phyloP scores from a whole-genome alignment of 2,113 vertebrate genomes.

The Boleophthalmus pectinirostris region DNA sequence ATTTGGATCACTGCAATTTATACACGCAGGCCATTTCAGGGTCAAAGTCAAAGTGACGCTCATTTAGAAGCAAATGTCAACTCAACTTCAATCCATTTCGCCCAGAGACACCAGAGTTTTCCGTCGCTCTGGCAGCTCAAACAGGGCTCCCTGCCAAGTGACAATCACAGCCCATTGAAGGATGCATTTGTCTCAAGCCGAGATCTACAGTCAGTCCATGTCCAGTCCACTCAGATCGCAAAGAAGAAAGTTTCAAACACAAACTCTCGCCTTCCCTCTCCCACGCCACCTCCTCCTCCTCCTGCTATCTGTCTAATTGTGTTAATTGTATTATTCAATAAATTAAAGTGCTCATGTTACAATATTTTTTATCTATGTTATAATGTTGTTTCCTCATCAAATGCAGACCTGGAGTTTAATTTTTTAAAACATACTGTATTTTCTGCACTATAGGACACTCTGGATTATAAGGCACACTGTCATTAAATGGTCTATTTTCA shows the following conservation, averaged over 20 bases:
- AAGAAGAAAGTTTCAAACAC: slow-evolving; percentile 55
- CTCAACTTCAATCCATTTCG: slow-evolving; percentile 3
- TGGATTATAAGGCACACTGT: no score
- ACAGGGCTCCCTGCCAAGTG: slow-evolving; percentile 13
- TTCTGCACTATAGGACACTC: no score
- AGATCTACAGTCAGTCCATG: slow-evolving; percentile 53
- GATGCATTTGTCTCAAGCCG: slow-evolving; percentile 47
- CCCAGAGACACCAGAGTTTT: neutral
- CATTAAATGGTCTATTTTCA: no score
- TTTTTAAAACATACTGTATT: no score
- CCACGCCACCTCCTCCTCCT: neutral
- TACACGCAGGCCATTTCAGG: neutral
- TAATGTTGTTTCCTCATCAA: no score
- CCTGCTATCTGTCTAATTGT: slow-evolving; percentile 13
- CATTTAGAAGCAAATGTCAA: slow-evolving; percentile 3
- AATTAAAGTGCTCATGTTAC: neutral
- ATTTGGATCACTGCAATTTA: neutral
- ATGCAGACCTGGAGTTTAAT: no score
- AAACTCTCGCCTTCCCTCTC: slow-evolving; percentile 39
- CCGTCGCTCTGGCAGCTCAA: neutral
- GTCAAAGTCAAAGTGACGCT: neutral
- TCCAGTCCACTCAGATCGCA: slow-evolving; percentile 56
- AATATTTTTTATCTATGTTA: no score
- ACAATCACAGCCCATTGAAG: slow-evolving; percentile 28
- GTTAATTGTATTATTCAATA: slow-evolving; percentile 57